Percentiles rank a stretch among this genome's conserved stretches.
These are phyloP conservation scores for Cephalopterus ornatus DNA, from an alignment of 2,113 vertebrate genomes.

Conservation along the genomic window DNA sequence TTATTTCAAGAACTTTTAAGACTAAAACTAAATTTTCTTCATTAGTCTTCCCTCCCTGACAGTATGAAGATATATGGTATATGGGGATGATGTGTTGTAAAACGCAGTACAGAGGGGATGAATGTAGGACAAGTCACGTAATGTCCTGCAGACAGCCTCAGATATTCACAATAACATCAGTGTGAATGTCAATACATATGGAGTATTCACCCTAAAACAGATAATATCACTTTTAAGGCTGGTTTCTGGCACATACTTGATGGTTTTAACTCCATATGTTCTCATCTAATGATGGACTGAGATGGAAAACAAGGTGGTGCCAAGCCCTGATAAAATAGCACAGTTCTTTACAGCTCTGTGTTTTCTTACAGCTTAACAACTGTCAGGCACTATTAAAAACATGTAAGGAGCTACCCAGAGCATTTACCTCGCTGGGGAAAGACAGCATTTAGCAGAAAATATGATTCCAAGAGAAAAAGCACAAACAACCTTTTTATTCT, in stretches of 20 bases:
- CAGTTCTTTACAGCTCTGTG: neutral
- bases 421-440: neutral
- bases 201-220: neutral
- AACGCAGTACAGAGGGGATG: neutral
- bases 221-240: neutral
- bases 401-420: neutral
- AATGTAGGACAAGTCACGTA: neutral
- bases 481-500: neutral
- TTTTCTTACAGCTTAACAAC: neutral
- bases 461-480: neutral
- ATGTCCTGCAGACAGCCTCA: neutral
- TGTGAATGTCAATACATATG: neutral
- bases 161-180: neutral
- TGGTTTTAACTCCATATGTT: neutral
- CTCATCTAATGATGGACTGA: neutral
- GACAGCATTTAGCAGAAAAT: neutral
- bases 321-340: neutral
- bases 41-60: neutral
- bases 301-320: neutral
- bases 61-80: neutral
- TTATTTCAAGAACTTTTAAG: neutral
- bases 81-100: neutral
- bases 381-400: neutral
- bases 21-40: neutral
- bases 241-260: neutral